Evolutionary conservation across 1,140 invertebrate genomes (phyloP).

Genomic region (Drosophila tani): DNA sequence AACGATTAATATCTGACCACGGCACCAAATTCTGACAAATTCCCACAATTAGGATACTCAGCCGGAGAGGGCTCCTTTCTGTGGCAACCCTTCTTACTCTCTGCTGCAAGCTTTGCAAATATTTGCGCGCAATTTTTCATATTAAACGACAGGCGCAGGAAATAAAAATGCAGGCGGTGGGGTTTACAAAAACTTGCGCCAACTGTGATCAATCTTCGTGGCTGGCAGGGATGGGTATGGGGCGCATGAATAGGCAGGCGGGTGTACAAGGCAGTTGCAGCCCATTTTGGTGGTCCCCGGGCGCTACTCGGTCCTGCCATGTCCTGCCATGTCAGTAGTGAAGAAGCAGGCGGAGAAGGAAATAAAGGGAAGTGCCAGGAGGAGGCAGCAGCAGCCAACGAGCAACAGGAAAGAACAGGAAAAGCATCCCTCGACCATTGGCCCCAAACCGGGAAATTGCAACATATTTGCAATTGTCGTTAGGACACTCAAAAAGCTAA

Average conservation of each 20-base stretch:
- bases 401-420: constrained; percentile 35
- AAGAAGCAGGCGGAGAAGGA: constrained; percentile 4
- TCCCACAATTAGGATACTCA: constrained; percentile 62
- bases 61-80: neutral
- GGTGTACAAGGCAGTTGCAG: constrained; percentile 51
- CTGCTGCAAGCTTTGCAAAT: constrained; percentile 63
- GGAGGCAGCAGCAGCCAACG: constrained; percentile 18
- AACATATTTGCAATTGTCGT: constrained; percentile 82
- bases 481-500: constrained; percentile 25
- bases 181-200: constrained; percentile 61
- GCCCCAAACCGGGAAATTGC: constrained; percentile 66
- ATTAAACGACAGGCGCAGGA: constrained; percentile 70
- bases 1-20: constrained; percentile 68
- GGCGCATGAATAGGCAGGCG: constrained; percentile 6
- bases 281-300: constrained; percentile 63
- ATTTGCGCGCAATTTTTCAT: constrained; percentile 79
- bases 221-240: constrained; percentile 4
- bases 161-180: constrained; percentile 72
- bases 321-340: constrained; percentile 27
- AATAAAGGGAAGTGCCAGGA: constrained; percentile 5
- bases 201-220: constrained; percentile 81
- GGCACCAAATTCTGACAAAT: constrained; percentile 73
- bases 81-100: constrained; percentile 1
- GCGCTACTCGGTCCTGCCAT: constrained; percentile 55
- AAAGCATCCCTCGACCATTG: constrained; percentile 28